Conservation (phyloP, 2,888 invertebrate species). For the Pristionchus arcanus region DNA sequence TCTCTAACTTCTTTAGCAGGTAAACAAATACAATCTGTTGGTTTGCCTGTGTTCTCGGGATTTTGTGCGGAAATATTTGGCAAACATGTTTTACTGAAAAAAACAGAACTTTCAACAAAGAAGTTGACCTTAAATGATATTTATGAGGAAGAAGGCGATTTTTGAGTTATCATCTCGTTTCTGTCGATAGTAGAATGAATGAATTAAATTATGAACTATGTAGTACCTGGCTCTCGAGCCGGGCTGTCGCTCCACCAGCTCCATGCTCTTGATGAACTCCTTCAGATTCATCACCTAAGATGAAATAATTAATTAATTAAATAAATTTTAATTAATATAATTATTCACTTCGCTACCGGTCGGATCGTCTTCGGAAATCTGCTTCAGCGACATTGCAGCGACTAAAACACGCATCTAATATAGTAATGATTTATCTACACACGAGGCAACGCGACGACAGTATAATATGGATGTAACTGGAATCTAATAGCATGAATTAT, state of each 20-base stretch:
- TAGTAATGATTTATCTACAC: background rate
- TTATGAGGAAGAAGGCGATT: too few species aligned
- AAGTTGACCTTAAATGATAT: too few species aligned
- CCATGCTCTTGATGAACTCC: constrained; percentile 52
- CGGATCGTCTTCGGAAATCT: constrained; percentile 46
- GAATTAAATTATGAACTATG: background rate
- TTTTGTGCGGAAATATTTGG: background rate
- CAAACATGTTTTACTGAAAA: background rate
- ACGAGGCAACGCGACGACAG: background rate
- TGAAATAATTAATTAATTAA: background rate
- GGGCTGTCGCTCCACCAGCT: background rate
- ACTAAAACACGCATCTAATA: background rate
- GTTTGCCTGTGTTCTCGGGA: background rate
- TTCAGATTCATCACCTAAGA: constrained; percentile 41
- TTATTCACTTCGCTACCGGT: constrained; percentile 35
- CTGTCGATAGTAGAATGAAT: background rate
- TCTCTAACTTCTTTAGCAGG: background rate
- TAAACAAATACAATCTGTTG: background rate
- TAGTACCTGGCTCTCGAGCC: constrained; percentile 23
- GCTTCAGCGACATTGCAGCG: constrained; percentile 9
- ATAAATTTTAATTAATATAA: background rate
- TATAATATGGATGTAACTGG: background rate
- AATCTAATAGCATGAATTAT: background rate
- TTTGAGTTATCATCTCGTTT: too few species aligned
- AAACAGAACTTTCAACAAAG: too few species aligned